Evolutionary conservation across 2,888 invertebrate species (phyloP), one percentile per base, ranked within the genome.

Genomic region (Lepidocyrtinus sp.): DNA sequence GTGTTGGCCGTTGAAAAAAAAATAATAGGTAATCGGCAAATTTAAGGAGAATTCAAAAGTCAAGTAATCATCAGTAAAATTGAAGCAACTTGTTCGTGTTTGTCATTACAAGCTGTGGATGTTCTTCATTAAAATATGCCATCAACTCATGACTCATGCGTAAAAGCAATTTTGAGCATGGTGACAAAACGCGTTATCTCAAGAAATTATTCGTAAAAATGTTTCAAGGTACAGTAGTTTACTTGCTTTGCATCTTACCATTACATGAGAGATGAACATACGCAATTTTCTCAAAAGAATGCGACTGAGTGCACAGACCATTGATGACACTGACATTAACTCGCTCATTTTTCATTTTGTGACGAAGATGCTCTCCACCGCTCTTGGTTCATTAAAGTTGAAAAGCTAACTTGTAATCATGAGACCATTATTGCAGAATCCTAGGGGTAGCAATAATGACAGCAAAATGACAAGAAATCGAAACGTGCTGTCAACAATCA

Each of bases 401-500:
- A 50, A 50, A 27, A 50, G 46, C 25, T 65, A 74, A 67, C 59
- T 19, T 73, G 67, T 74, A 67, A 74, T 74, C 74, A 61, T 74
- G 65, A 46, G 46, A 61, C 75, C 67, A 75, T 75, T 75, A 67
- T 25, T n/a, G 22, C 12, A 50, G 46, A 45, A 24, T 65, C 22
- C 67, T 64, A 65, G 25, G 45, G 21, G 65, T 12, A 12, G 12
- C 65, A 64, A 65, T 70, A 15, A 71, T 65, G 72, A 78, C 65
- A 22, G 64, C 0, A 67, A 21, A 64, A 70, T 69, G 74, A 75
- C 73, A 70, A 69, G 55, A 24, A 70, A 65, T 69, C 63, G 69
- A 74, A 80, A 46, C 69, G 46, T 80, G 79, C 65, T 80, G 64
- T 70, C 65, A 70, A 36, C 70, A 80, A 68, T 73, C 68, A 80